Evolutionary conservation across 2,888 invertebrate genomes (phyloP), one percentile per base, ranked within the genome.

Genomic region (Fragum sueziense): DNA sequence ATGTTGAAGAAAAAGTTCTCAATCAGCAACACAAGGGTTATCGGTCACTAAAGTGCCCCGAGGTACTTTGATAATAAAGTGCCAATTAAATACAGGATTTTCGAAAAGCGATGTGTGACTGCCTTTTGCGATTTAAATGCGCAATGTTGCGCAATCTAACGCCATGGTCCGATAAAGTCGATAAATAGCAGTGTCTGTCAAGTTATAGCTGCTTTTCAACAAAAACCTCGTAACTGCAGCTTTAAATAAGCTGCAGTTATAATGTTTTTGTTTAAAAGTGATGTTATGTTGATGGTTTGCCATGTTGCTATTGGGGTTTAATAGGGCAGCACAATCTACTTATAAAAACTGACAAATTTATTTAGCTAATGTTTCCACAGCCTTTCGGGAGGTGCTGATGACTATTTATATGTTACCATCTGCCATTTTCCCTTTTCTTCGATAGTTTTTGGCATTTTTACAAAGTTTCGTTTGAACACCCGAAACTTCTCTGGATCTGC

Each of bases 51-150:
- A n/a, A n/a, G n/a, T n/a, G n/a, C n/a, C 61, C 61, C 17, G 31
- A 11, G 61, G 61, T 33, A 2, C 41, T 27, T 41, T 27, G 65
- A 65, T 65, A 65, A 65, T 65, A 65, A 65, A 7, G 34, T 34
- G 41, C 34, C 65, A 65, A 65, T 65, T 65, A 65, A 65, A 65
- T 34, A 65, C 34, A 25, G 65, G 65, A 37, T 65, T 65, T 25
- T 37, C 37, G 25, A 33, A 41, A n/a, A 17, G 25, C 6, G 65
- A 65, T 65, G 41, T 65, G 65, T 65, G 41, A 65, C 65, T 27
- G 41, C 41, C 34, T 37, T 65, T 41, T 22, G 65, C 25, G 41
- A 20, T 25, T 33, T 22, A 25, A 37, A 6, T 22, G 34, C 1
- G 41, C 41, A 65, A 41, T 9, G 22, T 65, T 65, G n/a, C 41